Conservation (phyloP, 1,140 invertebrate genomes). For the Macrocentrus cingulum region DNA sequence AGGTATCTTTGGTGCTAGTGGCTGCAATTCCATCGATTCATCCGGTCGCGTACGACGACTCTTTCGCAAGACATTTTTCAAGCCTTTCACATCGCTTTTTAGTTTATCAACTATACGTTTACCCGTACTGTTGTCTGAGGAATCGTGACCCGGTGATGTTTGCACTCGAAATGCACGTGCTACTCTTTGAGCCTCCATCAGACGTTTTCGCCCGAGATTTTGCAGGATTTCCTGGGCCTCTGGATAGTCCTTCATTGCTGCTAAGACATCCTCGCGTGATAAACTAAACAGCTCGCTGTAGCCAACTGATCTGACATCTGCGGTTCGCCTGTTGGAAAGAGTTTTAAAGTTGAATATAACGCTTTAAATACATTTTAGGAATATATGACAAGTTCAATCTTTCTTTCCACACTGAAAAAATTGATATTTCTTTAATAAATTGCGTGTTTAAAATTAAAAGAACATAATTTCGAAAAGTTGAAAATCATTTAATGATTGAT, state of each 20-base stretch:
- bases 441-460: too few relatives aligned
- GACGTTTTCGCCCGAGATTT: constrained; percentile 78
- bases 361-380: too few relatives aligned
- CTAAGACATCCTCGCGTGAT: constrained; percentile 90
- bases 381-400: too few relatives aligned
- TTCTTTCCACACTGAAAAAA: too few relatives aligned
- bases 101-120: constrained; percentile 80
- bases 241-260: constrained; percentile 95
- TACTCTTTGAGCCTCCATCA: constrained; percentile 74
- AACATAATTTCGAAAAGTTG: too few relatives aligned
- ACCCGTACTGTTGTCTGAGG: constrained; percentile 68
- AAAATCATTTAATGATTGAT: too few relatives aligned
- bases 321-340: constrained; percentile 81
- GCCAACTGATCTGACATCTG: constrained; percentile 92
- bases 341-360: constrained; percentile 4
- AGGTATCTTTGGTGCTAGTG: constrained; percentile 59
- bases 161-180: constrained; percentile 38
- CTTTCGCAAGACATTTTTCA: constrained; percentile 68
- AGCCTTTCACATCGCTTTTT: constrained; percentile 78
- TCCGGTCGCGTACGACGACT: constrained; percentile 61
- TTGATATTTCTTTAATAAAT: too few relatives aligned
- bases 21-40: constrained; percentile 57
- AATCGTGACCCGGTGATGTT: constrained; percentile 56
- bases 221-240: constrained; percentile 93
- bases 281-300: constrained; percentile 95